Evolutionary conservation across 1,140 invertebrate genomes (phyloP), one percentile per base, ranked within the genome.

Genomic region (Ephestia elutella): DNA sequence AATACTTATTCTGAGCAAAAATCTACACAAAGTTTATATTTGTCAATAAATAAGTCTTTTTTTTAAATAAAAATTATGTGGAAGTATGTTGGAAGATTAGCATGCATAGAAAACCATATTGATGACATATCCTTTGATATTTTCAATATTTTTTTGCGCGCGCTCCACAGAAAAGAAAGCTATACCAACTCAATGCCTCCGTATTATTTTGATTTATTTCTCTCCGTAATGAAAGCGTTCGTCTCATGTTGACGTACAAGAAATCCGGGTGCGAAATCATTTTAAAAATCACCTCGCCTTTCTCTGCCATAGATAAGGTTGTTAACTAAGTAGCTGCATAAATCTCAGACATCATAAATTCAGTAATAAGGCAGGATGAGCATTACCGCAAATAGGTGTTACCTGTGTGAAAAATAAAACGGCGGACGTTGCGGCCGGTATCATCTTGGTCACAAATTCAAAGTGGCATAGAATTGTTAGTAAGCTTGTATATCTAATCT

Each of bases 121-220:
- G 30, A 10, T 44, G 13, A n/a, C 15, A 15, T 15, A 2, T 5
- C 15, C 2, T 35, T 11, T 11, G 9, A 15, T 15, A 15, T n/a
- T 38, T 38, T 8, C 13, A 8, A 44, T 10, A 44, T 4, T 44
- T 44, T 44, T 44, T 38, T 11, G 32, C 32, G 32, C 38, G 38
- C n/a, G 5, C 38, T 15, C 2, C n/a, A 44, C 0, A 15, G 5
- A 44, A 38, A n/a, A 44, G 1, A 44, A 3, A 15, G 38, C 38
- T n/a, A 17, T 44, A 44, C 38, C 15, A 44, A 44, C 38, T 44
- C 13, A 15, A 44, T 44, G 38, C 38, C 38, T 75, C 63, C 63
- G 76, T 82, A 84, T 80, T 86, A 86, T 86, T 86, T 86, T 86
- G 81, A 86, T 86, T 86, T 86, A 86, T 82, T 81, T 74, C 73